A percentile compares a stretch with the other conserved stretches of the same genome.
Conservation (phyloP, 2,888 invertebrate genomes). For the Acanthoscelides obtectus region DNA sequence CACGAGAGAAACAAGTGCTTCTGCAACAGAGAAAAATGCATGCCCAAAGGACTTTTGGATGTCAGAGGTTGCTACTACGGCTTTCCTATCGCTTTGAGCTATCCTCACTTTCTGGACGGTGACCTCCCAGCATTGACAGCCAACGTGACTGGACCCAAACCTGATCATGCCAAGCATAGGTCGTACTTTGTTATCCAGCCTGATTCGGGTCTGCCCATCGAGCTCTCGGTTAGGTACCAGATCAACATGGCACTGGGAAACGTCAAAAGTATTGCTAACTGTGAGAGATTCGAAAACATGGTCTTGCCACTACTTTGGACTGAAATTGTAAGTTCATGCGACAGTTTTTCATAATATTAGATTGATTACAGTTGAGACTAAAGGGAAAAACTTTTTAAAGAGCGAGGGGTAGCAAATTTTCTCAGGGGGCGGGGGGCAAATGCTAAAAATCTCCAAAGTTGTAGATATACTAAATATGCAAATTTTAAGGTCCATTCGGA, state of each 20-base stretch:
- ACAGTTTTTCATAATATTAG: background rate
- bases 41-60: conserved; percentile 73
- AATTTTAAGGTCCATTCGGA: no score
- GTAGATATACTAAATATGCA: no score
- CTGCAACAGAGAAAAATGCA: conserved; percentile 63
- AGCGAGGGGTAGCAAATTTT: no score
- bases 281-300: conserved; percentile 64
- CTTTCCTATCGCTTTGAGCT: conserved; percentile 83
- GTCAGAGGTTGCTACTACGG: conserved; percentile 86
- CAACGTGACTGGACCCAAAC: conserved; percentile 61
- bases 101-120: conserved; percentile 79
- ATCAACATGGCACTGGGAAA: conserved; percentile 80
- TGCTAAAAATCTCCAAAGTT: no score
- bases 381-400: no score
- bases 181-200: conserved; percentile 76
- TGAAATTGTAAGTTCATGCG: conserved; percentile 75
- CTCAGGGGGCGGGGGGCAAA: no score
- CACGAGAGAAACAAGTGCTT: conserved; percentile 77
- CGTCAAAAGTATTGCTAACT: conserved; percentile 61
- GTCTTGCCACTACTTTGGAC: conserved; percentile 83
- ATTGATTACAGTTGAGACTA: no score
- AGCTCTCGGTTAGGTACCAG: conserved; percentile 76
- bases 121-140: conserved; percentile 57
- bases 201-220: conserved; percentile 73
- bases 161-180: conserved; percentile 60